Base-by-base conservation (phyloP, 2,888 invertebrate species). In the Cephalotes varians region DNA sequence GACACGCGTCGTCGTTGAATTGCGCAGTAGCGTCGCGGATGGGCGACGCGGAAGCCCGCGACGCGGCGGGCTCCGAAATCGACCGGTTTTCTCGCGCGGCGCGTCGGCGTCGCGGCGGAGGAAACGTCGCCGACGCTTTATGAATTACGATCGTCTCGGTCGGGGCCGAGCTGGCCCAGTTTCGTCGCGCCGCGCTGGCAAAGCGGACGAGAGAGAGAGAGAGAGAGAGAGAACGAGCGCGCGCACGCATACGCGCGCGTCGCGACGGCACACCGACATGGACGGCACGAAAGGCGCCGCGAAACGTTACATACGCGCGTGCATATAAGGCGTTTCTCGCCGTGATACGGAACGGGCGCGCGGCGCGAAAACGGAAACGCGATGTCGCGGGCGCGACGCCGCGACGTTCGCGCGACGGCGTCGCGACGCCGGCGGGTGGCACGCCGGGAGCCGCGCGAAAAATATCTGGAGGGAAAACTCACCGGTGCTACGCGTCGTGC, bases 401-500 rank as follows among this genome's bases (percentile, higher is more conserved):
- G 25, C 34, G 15, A 34, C 18, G 51, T 21, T 9, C 10, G 21
- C 9, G 67, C 37, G 15, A 21, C 34, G 21, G n/a, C 58, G 60
- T 58, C 80, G 80, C 72, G 72, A 62, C 49, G 49, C 64, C 62
- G n/a, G 12, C 56, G 28, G 72, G 12, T 6, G 10, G 25, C 72
- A 60, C 47, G 60, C 10, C 49, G 37, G 6, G 28, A 37, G 5
- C 37, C 49, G 60, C 37, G 54, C 71, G 54, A 54, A 85, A 87
- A 88, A 83, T 67, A 51, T 84, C 85, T 56, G 71, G 82, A 69
- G 74, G 79, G 54, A 86, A 89, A 91, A 93, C 93, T 93, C 88
- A 94, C 93, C 93, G 92, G 92, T 92, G 89, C 89, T 90, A 89
- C 91, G 88, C 92, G 92, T 92, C 89, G 91, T 90, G 89, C 87